Conservation (phyloP, 2,113 vertebrate genomes). For the Erythrocercus mccallii region DNA sequence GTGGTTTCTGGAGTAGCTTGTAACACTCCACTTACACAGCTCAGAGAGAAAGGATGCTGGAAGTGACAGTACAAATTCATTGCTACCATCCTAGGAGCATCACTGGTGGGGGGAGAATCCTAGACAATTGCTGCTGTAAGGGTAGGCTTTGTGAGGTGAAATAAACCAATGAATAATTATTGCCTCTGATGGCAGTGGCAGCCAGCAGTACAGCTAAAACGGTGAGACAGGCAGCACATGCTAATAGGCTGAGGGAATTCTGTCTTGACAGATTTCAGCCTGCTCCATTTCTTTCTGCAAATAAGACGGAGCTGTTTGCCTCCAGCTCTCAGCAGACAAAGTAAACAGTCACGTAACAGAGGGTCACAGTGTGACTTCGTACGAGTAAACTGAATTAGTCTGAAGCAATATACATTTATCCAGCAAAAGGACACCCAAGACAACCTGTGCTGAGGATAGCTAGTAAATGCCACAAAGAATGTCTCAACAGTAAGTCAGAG, state of each 20-base stretch:
- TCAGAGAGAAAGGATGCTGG: not conserved
- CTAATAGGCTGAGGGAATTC: constrained; percentile 17
- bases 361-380: not conserved
- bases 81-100: not conserved
- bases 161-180: constrained; percentile 41
- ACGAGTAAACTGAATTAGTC: not conserved
- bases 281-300: constrained; percentile 47
- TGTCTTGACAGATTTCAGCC: constrained; percentile 34
- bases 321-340: constrained; percentile 26
- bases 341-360: constrained; percentile 19
- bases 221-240: not conserved
- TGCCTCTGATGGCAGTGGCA: not conserved
- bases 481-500: not conserved
- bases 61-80: not conserved
- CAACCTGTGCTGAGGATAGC: not conserved
- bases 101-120: not conserved
- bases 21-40: not conserved
- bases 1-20: not conserved
- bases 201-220: not conserved
- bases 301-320: constrained; percentile 46
- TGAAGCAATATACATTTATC: not conserved
- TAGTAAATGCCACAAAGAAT: not conserved
- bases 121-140: not conserved
- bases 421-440: not conserved
- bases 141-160: constrained; percentile 1